phyloP scores from a whole-genome alignment of 2,888 invertebrate genomes.

The Psococerastis gibbosa region DNA sequence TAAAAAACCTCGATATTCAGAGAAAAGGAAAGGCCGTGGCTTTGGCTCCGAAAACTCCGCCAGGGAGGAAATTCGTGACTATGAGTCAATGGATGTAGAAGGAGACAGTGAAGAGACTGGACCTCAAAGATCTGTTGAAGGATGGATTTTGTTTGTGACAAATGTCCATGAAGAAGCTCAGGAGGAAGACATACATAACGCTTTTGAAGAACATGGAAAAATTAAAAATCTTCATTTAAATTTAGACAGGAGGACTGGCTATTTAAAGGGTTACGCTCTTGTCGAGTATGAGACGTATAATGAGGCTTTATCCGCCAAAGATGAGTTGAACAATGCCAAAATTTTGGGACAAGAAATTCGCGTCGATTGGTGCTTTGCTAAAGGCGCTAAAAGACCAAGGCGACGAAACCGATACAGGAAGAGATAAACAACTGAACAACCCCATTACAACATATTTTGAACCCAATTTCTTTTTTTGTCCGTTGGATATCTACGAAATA shows the following conservation, averaged over 20 bases:
- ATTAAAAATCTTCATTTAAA: constrained; percentile 97
- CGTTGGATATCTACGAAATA: too few species aligned
- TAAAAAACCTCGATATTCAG: too few species aligned
- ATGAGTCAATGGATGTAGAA: constrained; percentile 62
- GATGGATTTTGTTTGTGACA: constrained; percentile 98
- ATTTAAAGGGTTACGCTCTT: constrained; percentile 93
- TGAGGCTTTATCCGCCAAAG: constrained; percentile 88
- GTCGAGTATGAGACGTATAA: constrained; percentile 96
- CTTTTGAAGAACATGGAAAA: constrained; percentile 92
- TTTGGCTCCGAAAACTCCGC: constrained; percentile 46
- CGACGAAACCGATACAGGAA: too few species aligned
- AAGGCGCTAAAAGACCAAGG: constrained; percentile 75
- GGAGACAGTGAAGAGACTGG: constrained; percentile 65
- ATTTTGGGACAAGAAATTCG: constrained; percentile 84
- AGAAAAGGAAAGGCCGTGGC: constrained; percentile 87
- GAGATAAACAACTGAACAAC: too few species aligned
- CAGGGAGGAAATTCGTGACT: constrained; percentile 51
- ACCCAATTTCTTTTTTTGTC: too few species aligned
- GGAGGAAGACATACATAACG: constrained; percentile 94
- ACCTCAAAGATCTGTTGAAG: constrained; percentile 91
- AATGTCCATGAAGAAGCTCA: constrained; percentile 98
- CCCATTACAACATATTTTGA: too few species aligned
- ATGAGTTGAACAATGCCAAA: constrained; percentile 74
- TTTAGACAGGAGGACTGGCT: constrained; percentile 92
- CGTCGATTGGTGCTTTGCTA: constrained; percentile 97